Conservation (phyloP, 2,888 invertebrate species). For the Eilema griseolum region DNA sequence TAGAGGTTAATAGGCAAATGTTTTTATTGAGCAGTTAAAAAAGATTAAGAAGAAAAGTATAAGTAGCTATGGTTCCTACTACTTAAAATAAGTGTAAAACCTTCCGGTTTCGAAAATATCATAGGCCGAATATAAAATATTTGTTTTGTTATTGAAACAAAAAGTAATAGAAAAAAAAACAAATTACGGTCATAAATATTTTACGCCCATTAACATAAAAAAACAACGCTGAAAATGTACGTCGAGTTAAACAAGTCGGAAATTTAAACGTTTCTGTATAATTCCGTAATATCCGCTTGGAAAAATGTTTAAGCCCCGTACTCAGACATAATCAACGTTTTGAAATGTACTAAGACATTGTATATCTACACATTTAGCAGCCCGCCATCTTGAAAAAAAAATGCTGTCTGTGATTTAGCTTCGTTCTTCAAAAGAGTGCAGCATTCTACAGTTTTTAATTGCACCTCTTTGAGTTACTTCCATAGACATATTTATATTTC, state of each 20-base stretch:
- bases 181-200: conserved; percentile 26
- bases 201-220: conserved; percentile 42
- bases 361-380: not conserved
- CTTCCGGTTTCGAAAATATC: not conserved
- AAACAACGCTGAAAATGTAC: conserved; percentile 35
- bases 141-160: conserved; percentile 7
- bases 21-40: conserved; percentile 27
- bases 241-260: conserved; percentile 59
- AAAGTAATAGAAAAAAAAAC: conserved; percentile 24
- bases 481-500: conserved; percentile 9
- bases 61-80: not conserved
- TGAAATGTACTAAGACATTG: not conserved
- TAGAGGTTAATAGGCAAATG: conserved; percentile 12
- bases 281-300: conserved; percentile 62
- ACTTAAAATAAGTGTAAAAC: not conserved
- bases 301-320: conserved; percentile 42
- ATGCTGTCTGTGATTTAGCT: conserved; percentile 6
- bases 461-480: not conserved
- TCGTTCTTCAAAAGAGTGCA: conserved; percentile 16
- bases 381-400: conserved; percentile 18
- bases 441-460: not conserved
- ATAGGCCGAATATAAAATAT: not conserved
- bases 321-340: conserved; percentile 34
- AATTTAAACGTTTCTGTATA: conserved; percentile 57
- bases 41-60: conserved; percentile 5